These are phyloP conservation scores for Pachyseris speciosa DNA, from an alignment of 64 coral and sea anemone species.

Conservation along the genomic window DNA sequence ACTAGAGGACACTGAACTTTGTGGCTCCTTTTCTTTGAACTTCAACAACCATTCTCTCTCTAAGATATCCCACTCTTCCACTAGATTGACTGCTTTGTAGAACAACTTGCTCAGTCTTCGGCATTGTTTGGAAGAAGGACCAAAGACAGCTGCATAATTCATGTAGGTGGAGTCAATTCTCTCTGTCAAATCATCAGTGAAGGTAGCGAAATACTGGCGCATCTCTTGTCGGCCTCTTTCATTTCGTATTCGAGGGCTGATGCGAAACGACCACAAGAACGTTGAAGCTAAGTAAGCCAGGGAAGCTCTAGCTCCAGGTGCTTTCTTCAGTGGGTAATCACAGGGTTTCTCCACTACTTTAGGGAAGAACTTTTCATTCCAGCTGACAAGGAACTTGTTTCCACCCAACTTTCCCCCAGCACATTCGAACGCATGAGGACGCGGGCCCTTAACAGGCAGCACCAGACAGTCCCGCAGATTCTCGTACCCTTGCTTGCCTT, in stretches of 20 bases:
- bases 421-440: slow-evolving; percentile 1
- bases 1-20: background rate
- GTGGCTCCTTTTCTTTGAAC: background rate
- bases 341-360: background rate
- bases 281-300: background rate
- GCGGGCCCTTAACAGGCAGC: slow-evolving; percentile 30
- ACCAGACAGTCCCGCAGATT: slow-evolving; percentile 67
- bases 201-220: slow-evolving; percentile 49
- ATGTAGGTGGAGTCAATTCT: slow-evolving; percentile 48
- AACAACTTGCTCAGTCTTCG: slow-evolving; percentile 39
- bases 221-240: slow-evolving; percentile 27
- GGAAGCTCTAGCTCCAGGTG: background rate
- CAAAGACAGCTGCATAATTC: slow-evolving; percentile 43
- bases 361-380: slow-evolving; percentile 45
- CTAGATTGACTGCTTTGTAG: slow-evolving; percentile 49
- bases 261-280: background rate
- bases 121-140: slow-evolving; percentile 41
- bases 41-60: background rate
- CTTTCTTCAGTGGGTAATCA: slow-evolving; percentile 9
- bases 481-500: background rate
- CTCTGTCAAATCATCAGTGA: slow-evolving; percentile 33
- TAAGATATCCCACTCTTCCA: background rate
- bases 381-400: slow-evolving; percentile 65
- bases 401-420: slow-evolving; percentile 21
- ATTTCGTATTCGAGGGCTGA: slow-evolving; percentile 1